Base-by-base conservation (phyloP, 64 coral and sea anemone species). In the Pachyseris speciosa region DNA sequence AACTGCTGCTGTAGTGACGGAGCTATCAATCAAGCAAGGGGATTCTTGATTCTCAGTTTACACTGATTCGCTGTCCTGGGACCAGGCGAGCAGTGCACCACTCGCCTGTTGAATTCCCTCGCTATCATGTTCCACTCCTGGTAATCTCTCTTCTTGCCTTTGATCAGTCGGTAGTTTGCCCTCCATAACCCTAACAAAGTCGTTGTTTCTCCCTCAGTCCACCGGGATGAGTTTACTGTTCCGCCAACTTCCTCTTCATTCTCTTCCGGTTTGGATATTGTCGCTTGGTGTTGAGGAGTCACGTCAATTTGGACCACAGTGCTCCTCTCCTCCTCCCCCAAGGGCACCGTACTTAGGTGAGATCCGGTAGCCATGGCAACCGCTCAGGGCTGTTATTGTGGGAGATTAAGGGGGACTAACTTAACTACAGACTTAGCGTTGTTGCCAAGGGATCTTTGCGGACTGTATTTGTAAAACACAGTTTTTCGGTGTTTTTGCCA, bases 71-170 rank as follows among this genome's bases (percentile, higher is more conserved):
- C 95, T 0, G 86, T 97, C 17, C 95, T 33, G 28, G 95, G 95
- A 6, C 95, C 95, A 0, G 94, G 73, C 11, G 84, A 88, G 29
- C 73, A 85, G 19, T 66, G 64, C 22, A 83, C 92, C 7, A 80
- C 40, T 10, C 91, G 78, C 36, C 84, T 75, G 70, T 97, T 97
- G 16, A 97, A 93, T 29, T 97, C 95, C 20, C 77, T 89, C 0
- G 95, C 95, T 28, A 97, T 97, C 83, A 88, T 60, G 59, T 97
- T 92, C 95, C 95, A 97, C 37, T 97, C 95, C 81, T 93, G 84
- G 26, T 92, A 94, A 52, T 97, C 94, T 20, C 95, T 29, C 19
- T 93, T 93, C 48, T 97, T 97, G 15, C 86, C 86, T 60, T 68
- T 88, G 29, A 97, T 87, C 0, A 88, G 68, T 20, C 85, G 84